Base-by-base conservation (phyloP, 2,888 invertebrate genomes). In the Sceliomorpha sp. region DNA sequence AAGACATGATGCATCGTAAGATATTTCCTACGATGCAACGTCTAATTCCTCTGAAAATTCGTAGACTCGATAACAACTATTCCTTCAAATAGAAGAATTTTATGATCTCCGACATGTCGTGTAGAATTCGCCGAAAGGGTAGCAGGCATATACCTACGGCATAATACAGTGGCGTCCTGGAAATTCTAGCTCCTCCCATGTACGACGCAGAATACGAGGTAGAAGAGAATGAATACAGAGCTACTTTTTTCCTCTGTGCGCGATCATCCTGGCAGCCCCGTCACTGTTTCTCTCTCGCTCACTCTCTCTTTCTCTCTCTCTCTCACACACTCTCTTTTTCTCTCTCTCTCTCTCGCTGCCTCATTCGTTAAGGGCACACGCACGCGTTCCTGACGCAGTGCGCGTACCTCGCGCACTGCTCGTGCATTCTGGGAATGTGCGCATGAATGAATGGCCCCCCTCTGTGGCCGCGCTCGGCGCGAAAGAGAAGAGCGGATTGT, bases 401-500 rank as follows among this genome's bases (percentile, higher is more conserved):
- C 59, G 31, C 56, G 55, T 45, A 45, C 17, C 29, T 66, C 27
- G 27, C 27, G 31, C 51, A 31, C 71, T 15, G 62, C 44, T 45
- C 37, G 70, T 70, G 75, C 74, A 70, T 84, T 83, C 84, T 72
- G 78, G 70, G 84, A 84, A 84, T 77, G 75, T 77, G 79, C 75
- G 81, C 76, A 82, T 83, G 83, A 83, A 84, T 84, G 84, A 84
- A 84, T 79, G 79, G 81, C 74, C 76, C 78, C 56, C 78, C 81
- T 81, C 82, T 80, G 75, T 75, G 71, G 72, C 73, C 69, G 50
- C 39, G 63, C 39, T 44, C 31, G 58, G 56, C 53, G 62, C 29
- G 66, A 59, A 47, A 36, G 45, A 53, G 39, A 56, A 51, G 55
- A 60, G 74, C 62, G 74, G 78, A 78, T 78, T 78, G 80, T 80